Percentiles rank a stretch among this genome's conserved stretches.
These are phyloP conservation scores for Coluber constrictor DNA, from an alignment of 2,797 vertebrate species.

Conservation along the genomic window DNA sequence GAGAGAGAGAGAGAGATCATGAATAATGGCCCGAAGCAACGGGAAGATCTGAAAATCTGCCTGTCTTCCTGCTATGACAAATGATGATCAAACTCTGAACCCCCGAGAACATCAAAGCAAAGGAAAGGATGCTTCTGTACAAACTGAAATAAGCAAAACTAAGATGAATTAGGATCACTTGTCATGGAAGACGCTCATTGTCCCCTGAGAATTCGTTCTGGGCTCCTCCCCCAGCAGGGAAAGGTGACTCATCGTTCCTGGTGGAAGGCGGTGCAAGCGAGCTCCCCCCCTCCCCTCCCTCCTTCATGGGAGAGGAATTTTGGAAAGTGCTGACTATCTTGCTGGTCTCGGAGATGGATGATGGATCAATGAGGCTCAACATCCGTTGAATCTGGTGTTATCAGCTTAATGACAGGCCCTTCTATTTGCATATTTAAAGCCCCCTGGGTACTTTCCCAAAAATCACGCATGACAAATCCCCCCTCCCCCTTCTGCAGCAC, in stretches of 20 bases:
- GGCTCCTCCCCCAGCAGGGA: neutral
- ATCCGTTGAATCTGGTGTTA: too few species aligned
- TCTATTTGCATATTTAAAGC: neutral
- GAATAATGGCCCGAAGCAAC: neutral
- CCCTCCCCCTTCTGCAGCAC: neutral
- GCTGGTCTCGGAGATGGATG: neutral
- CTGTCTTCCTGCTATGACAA: neutral
- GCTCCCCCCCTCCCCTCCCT: neutral
- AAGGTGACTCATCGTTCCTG: neutral
- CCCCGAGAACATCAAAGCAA: neutral
- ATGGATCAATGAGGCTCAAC: neutral
- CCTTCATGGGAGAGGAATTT: neutral
- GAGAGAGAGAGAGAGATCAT: rapidly evolving
- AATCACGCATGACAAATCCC: neutral
- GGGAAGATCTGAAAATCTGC: neutral
- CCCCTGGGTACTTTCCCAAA: neutral
- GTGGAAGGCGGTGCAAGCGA: neutral
- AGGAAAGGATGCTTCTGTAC: neutral
- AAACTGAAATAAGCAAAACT: neutral
- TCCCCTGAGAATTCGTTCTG: neutral
- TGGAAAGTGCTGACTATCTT: neutral
- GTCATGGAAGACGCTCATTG: neutral
- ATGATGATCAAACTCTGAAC: neutral
- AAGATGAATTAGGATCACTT: neutral
- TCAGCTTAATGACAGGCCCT: neutral